Base-by-base conservation (phyloP, 2,797 vertebrate species). In the Lepus oiostolus region DNA sequence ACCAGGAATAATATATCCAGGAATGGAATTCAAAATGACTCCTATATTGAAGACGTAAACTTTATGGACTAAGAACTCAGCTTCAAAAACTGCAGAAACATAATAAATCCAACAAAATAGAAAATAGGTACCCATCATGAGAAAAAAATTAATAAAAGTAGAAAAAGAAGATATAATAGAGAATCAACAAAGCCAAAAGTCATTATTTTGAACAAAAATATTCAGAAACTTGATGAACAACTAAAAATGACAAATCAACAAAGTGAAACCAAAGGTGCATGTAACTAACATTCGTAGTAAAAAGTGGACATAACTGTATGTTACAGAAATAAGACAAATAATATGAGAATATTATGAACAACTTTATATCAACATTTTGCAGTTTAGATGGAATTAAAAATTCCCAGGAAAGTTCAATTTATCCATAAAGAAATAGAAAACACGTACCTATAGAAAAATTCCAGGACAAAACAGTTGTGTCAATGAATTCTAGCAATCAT, bases 401-500 rank as follows among this genome's bases (percentile, higher is more conserved):
- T 7, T 82, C 5, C 24, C 30, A 75, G n/a, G 75, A 75, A 90
- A 87, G 70, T 52, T 63, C 86, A 89, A 91, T 67, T 72, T 85
- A 50, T 17, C 14, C 32, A 21, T 2, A 77, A 79, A 89, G 65
- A 80, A 85, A 58, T 17, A n/a, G 76, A 80, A 77, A 87, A 54
- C 9, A 7, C 54, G 42, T 65, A 93, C 54, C 0, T 35, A 32
- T 32, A 75, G 67, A 92, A 71, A 88, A 86, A 38, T 10, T 52
- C 11, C 2, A 74, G 63, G 42, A 13, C 22, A 62, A 79, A 86
- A 74, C 68, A 11, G 7, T 65, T 85, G 11, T 71, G 2, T 38
- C 24, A 89, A 30, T 26, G 9, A 82, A 10, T 72, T 87, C 30
- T 90, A 68, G 67, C 26, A 50, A 22, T 62, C 35, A 88, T 0